These are phyloP conservation scores for Stenoptilia bipunctidactyla DNA, from an alignment of 2,888 invertebrate genomes.

Conservation along the genomic window DNA sequence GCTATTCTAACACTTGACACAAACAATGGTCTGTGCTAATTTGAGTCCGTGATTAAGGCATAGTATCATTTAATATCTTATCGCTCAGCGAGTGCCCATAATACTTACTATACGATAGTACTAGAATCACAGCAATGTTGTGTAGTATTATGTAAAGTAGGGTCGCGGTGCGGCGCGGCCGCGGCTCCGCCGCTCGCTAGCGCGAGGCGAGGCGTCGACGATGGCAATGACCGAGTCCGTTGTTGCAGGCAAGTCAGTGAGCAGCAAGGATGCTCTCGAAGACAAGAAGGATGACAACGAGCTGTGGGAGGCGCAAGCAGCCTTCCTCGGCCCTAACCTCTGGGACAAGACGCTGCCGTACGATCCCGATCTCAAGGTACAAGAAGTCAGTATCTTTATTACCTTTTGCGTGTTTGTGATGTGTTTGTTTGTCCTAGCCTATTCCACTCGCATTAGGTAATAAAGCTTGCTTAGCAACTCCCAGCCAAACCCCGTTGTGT, in stretches of 20 bases:
- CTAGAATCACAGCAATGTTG: too few species aligned
- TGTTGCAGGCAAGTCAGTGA: conserved; percentile 75
- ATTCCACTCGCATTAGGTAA: conserved; percentile 49
- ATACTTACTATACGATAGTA: too few species aligned
- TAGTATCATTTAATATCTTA: too few species aligned
- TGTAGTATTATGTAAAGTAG: not conserved
- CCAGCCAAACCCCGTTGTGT: conserved; percentile 5
- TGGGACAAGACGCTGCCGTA: conserved; percentile 96
- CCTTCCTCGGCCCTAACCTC: conserved; percentile 94
- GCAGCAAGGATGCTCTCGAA: conserved; percentile 73
- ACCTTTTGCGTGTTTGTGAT: conserved; percentile 53
- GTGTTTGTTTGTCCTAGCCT: conserved; percentile 35
- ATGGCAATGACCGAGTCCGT: conserved; percentile 40
- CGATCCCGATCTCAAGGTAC: conserved; percentile 96
- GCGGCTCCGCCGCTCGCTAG: not conserved
- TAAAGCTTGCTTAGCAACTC: conserved; percentile 26
- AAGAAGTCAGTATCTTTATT: conserved; percentile 73
- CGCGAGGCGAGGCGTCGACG: conserved; percentile 7
- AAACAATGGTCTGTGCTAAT: too few species aligned
- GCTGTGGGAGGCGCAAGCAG: conserved; percentile 94
- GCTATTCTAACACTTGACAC: too few species aligned
- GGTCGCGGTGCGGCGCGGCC: not conserved
- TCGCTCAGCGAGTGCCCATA: too few species aligned
- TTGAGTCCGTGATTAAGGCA: too few species aligned
- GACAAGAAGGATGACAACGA: conserved; percentile 87